Percentiles rank a stretch among this genome's conserved stretches.
Conservation (phyloP, 2,113 vertebrate species). For the Datnioides undecimradiatus region DNA sequence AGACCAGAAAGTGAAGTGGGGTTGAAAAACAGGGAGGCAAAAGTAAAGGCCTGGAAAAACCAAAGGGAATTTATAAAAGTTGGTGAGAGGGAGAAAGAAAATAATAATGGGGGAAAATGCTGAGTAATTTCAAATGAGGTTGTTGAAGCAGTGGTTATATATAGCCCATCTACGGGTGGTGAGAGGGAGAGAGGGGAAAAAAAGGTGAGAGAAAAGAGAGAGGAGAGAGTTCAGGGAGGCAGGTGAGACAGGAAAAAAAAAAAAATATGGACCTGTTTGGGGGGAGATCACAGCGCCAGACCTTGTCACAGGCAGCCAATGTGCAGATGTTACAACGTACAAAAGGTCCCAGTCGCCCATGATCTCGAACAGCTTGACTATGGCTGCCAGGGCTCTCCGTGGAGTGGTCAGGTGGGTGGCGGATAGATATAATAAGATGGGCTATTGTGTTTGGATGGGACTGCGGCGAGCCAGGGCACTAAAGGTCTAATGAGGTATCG, state of each 20-base stretch:
- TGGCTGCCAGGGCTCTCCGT: conserved; percentile 50
- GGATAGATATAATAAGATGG: conserved; percentile 71
- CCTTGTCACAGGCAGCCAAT: conserved; percentile 51
- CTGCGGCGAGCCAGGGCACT: conserved; percentile 55
- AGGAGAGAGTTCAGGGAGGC: conserved; percentile 38
- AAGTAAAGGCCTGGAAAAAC: conserved; percentile 10
- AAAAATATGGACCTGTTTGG: conserved; percentile 19
- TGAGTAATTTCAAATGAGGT: conserved; percentile 34
- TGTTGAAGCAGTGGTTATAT: conserved; percentile 29
- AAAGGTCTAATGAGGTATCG: conserved; percentile 76
- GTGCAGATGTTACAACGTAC: conserved; percentile 65
- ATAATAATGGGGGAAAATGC: conserved; percentile 19
- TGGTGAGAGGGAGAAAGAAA: background rate
- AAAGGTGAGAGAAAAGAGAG: background rate
- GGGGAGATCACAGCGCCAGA: conserved; percentile 28
- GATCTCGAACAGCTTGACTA: conserved; percentile 74
- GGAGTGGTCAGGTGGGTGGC: conserved; percentile 64
- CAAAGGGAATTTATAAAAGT: conserved; percentile 10
- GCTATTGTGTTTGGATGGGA: conserved; percentile 68
- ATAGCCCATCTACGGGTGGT: conserved; percentile 9
- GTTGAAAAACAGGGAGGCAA: conserved; percentile 13
- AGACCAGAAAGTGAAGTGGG: background rate
- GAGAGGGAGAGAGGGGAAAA: background rate
- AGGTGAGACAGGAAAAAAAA: conserved; percentile 27
- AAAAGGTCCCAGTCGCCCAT: conserved; percentile 64